Evolutionary conservation across 2,113 vertebrate species (phyloP).

Genomic region (Picathartes gymnocephalus): DNA sequence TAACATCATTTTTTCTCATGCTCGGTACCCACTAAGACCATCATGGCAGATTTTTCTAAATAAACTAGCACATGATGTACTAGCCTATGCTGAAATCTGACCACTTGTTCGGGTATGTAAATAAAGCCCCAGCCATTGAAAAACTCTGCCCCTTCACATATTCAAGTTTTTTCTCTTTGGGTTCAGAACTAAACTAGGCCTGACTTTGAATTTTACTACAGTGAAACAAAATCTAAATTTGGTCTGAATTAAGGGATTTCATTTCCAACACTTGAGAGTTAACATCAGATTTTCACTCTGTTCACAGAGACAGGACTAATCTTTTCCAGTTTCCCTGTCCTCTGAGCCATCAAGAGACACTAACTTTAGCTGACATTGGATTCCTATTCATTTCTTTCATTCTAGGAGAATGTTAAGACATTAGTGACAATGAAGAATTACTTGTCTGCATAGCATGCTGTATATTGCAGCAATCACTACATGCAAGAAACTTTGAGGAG

Average conservation of each 20-base stretch:
- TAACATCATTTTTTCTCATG: not conserved
- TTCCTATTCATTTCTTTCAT: not conserved
- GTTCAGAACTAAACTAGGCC: not conserved
- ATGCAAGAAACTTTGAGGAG: not conserved
- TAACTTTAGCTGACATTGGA: conserved; percentile 18
- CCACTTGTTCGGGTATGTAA: not conserved
- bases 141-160: not conserved
- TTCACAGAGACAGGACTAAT: not conserved
- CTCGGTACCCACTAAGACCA: not conserved
- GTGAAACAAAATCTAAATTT: not conserved
- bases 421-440: conserved; percentile 12
- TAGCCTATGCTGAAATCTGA: not conserved
- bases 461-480: not conserved
- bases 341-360: not conserved
- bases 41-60: not conserved
- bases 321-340: not conserved
- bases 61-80: fast-evolving
- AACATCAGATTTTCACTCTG: not conserved
- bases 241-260: not conserved
- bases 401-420: not conserved
- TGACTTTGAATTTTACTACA: not conserved
- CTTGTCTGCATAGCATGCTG: not conserved
- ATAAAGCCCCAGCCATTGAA: not conserved
- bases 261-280: not conserved
- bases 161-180: not conserved